Percentiles rank a stretch among this genome's conserved stretches.
These are phyloP conservation scores for Echinometra lucunter DNA, from an alignment of 53 echinoderm and acorn worm genomes.

Conservation along the genomic window DNA sequence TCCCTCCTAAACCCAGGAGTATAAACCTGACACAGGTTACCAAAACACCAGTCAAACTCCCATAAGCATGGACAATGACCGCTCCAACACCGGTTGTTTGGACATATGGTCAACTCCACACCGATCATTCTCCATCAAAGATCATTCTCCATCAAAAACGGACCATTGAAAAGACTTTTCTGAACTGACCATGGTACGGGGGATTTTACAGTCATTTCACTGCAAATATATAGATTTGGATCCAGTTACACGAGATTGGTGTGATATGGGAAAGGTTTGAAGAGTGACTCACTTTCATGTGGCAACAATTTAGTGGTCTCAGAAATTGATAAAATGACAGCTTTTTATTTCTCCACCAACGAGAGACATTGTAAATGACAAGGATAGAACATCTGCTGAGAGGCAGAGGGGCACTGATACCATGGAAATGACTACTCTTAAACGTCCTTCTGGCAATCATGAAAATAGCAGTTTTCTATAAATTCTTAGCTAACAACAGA, in stretches of 20 bases:
- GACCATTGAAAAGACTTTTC: too few species aligned
- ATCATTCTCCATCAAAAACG: background rate
- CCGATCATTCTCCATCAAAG: background rate
- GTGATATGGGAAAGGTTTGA: constrained; percentile 32
- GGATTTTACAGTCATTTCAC: constrained; percentile 53
- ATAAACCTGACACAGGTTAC: constrained; percentile 52
- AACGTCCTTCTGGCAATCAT: background rate
- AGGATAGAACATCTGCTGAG: background rate
- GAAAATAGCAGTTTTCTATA: too few species aligned
- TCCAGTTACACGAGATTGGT: constrained; percentile 47
- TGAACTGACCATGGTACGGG: constrained; percentile 9
- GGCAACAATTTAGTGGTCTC: constrained; percentile 24
- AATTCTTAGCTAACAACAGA: too few species aligned
- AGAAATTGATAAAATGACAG: background rate
- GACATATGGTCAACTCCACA: constrained; percentile 49
- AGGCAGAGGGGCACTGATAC: background rate
- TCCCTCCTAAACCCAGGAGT: constrained; percentile 23
- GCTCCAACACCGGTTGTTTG: constrained; percentile 15
- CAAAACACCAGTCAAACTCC: constrained; percentile 57
- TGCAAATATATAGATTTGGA: constrained; percentile 53
- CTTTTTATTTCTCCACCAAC: background rate
- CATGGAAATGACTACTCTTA: background rate
- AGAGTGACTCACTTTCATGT: constrained; percentile 40
- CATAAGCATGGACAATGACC: constrained; percentile 60
- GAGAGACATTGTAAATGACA: background rate